Conservation (phyloP, 2,113 vertebrate species). For the Cyanoramphus novaezelandiae region DNA sequence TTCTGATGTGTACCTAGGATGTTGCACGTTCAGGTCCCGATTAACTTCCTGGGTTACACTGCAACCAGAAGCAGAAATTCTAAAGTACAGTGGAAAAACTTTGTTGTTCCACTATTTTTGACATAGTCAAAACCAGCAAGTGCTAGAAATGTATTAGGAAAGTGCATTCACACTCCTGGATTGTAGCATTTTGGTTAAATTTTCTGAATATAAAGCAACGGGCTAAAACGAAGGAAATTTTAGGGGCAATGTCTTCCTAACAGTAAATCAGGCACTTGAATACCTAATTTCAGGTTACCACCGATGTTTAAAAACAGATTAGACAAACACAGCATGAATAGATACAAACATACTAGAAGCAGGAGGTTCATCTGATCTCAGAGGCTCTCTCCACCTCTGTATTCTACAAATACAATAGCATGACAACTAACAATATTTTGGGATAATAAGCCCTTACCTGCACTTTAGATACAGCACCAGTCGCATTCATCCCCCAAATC, state of each 20-base stretch:
- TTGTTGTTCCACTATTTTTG: neutral
- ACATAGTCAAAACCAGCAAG: neutral
- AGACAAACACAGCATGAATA: neutral
- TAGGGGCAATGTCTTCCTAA: neutral
- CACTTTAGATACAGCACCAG: neutral
- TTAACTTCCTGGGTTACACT: neutral
- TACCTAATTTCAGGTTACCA: neutral
- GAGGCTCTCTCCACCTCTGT: neutral
- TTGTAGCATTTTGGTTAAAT: neutral
- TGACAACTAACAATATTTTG: neutral
- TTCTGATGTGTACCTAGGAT: neutral
- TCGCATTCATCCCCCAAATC: neutral
- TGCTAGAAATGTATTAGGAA: neutral
- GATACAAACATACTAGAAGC: neutral
- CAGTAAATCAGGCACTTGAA: neutral
- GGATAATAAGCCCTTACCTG: neutral
- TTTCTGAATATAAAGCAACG: neutral
- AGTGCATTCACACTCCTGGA: neutral
- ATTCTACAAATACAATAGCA: neutral
- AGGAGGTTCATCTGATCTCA: neutral
- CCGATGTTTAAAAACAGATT: neutral
- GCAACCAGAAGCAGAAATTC: neutral
- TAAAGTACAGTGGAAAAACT: neutral
- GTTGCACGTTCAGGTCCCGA: neutral
- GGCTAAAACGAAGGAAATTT: neutral